Evolutionary conservation across 2,888 invertebrate species (phyloP).

Genomic region (Luffia ferchaultella): DNA sequence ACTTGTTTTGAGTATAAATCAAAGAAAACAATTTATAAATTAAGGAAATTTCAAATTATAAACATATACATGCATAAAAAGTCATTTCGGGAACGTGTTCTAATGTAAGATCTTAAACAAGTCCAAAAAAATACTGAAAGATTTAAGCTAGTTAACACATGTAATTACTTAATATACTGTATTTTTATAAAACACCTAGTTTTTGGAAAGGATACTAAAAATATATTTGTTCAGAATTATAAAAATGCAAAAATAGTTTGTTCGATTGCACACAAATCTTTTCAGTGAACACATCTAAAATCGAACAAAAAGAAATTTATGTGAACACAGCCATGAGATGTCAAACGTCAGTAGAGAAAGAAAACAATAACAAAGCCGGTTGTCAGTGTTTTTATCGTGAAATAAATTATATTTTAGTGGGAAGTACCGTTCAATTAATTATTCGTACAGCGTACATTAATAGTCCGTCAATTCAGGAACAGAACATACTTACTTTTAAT

Average conservation of each 20-base stretch:
- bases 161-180: slow-evolving; percentile 6
- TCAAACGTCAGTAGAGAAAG: slow-evolving; percentile 8
- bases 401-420: slow-evolving; percentile 5
- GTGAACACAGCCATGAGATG: slow-evolving; percentile 6
- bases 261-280: slow-evolving; percentile 6
- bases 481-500: slow-evolving; percentile 4
- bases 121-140: slow-evolving; percentile 4
- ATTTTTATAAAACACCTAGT: slow-evolving; percentile 5
- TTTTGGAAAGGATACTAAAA: not conserved
- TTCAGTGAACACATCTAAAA: slow-evolving; percentile 9
- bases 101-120: slow-evolving; percentile 8
- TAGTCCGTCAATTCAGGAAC: slow-evolving; percentile 7
- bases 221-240: not conserved
- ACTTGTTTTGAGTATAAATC: not conserved
- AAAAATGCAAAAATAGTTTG: slow-evolving; percentile 3
- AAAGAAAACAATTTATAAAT: slow-evolving; percentile 4
- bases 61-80: slow-evolving; percentile 6
- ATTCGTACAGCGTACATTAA: slow-evolving; percentile 6
- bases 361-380: slow-evolving; percentile 9
- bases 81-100: slow-evolving; percentile 10
- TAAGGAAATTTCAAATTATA: slow-evolving; percentile 7
- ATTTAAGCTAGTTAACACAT: not conserved
- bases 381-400: slow-evolving; percentile 10
- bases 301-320: slow-evolving; percentile 8
- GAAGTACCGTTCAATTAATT: slow-evolving; percentile 3